A percentile compares a stretch with the other conserved stretches of the same genome.
phyloP scores from a whole-genome alignment of 2,888 invertebrate genomes.

The Cantharis rustica region DNA sequence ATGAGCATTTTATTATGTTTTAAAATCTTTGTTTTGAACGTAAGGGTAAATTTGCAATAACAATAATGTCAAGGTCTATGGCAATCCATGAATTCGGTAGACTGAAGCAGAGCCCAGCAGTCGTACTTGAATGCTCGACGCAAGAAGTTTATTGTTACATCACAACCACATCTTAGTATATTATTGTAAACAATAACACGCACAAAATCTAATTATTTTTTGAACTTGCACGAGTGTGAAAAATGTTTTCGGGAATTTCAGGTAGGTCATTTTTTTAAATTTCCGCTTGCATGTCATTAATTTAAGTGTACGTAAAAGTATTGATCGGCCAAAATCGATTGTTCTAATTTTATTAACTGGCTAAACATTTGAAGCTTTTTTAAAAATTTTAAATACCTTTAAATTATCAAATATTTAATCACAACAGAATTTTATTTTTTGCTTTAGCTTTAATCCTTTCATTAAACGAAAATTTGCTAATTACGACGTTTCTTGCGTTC shows the following conservation, averaged over 20 bases:
- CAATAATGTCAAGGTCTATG: background rate
- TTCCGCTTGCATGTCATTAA: background rate
- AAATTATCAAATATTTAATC: background rate
- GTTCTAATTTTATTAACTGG: background rate
- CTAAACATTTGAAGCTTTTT: background rate
- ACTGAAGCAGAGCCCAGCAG: background rate
- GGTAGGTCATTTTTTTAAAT: background rate
- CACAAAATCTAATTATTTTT: background rate
- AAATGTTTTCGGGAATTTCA: background rate
- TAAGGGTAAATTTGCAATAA: background rate
- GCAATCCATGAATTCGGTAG: conserved; percentile 1
- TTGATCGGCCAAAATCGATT: background rate
- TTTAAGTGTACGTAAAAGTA: background rate
- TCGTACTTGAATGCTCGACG: background rate
- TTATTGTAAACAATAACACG: background rate
- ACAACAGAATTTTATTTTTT: background rate
- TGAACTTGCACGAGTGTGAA: background rate
- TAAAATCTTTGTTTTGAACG: background rate
- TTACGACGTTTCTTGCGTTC: background rate
- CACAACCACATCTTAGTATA: background rate
- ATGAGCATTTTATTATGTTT: background rate
- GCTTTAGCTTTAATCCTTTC: too few species aligned
- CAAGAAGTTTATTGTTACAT: background rate
- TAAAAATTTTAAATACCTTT: background rate
- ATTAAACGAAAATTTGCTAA: background rate